These are phyloP conservation scores for Ramphastos sulfuratus DNA, from an alignment of 2,113 vertebrate genomes.

Conservation along the genomic window DNA sequence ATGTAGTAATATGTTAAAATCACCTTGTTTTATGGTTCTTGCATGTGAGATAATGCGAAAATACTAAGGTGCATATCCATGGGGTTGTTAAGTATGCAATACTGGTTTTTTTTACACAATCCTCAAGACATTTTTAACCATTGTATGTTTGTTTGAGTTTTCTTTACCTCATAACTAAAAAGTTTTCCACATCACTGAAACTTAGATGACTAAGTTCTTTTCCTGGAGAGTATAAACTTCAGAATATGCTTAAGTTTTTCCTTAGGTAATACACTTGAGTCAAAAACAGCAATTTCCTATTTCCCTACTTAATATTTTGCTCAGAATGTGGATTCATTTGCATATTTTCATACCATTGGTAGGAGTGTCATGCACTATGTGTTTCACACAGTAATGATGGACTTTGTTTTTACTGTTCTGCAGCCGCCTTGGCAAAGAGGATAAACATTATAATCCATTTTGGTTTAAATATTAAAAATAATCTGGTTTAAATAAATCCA, in stretches of 20 bases:
- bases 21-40: not conserved
- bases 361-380: not conserved
- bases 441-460: constrained; percentile 21
- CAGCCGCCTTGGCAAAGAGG: constrained; percentile 18
- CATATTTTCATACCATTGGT: not conserved
- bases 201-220: not conserved
- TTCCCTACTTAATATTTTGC: not conserved
- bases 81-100: not conserved
- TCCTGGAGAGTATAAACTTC: not conserved
- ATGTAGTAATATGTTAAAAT: not conserved
- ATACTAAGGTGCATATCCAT: not conserved
- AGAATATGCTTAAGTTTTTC: not conserved
- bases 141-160: not conserved
- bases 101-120: accelerated
- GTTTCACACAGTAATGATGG: not conserved
- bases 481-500: not conserved
- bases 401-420: constrained; percentile 26
- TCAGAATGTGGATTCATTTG: not conserved
- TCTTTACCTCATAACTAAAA: not conserved
- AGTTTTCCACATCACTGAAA: not conserved
- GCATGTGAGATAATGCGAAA: not conserved
- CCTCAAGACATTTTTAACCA: not conserved
- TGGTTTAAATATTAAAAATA: constrained; percentile 9
- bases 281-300: not conserved
- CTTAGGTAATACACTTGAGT: not conserved